Base-by-base conservation (phyloP, 2,113 vertebrate genomes). In the Nerophis ophidion region DNA sequence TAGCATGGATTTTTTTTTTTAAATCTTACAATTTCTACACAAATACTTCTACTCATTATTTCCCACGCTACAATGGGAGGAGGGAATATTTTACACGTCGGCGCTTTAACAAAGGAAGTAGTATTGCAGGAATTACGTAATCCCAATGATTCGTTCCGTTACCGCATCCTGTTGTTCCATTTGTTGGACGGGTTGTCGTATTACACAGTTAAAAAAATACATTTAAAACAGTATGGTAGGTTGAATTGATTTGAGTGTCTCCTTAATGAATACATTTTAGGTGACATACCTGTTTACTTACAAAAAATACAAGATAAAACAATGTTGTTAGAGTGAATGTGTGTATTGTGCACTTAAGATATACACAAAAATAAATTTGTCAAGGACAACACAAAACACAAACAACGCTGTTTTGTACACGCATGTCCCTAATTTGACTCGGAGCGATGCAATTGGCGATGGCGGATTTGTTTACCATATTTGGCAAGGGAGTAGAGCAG, bases 381-480 rank as follows among this genome's bases (percentile, higher is more conserved):
- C 3, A 13, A 38, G 38, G 16, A 42, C n/a, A 40, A n/a, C 11
- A 38, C 17, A 6, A 57, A 38, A 75, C 65, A 76, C 67, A 49
- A 26, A 26, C 26, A 26, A 26, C 26, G 26, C 26, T 26, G 60
- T 44, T 62, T 64, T 49, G 19, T 26, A 44, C 56, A 49, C 52
- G 26, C 68, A 45, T 17, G 68, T 74, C 64, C 81, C 69, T 60
- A 75, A 70, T 68, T 61, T 77, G 60, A 63, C 84, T 87, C 71
- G 14, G 62, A 72, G 75, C 81, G 44, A 66, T 80, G 75, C 84
- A 76, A 94, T 93, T 94, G 92, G 93, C 57, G 53, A 75, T 13
- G 40, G 77, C 84, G 83, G 85, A 74, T 86, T 91, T 92, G 91
- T 92, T 96, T 92, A 92, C 94, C 94, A 93, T 93, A 94, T 95